phyloP scores from a whole-genome alignment of 1,140 invertebrate genomes.

The Bombyx mori region ASM3026992v2 NC_085129.1:5919001-5919500 shows the following conservation, averaged over 20 bases:
- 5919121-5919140: conserved; percentile 54
- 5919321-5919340: no score
- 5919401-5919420: no score
- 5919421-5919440: no score
- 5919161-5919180: conserved; percentile 46
- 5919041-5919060: conserved; percentile 26
- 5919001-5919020: conserved; percentile 13
- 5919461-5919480: no score
- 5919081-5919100: conserved; percentile 62
- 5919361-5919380: no score
- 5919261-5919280: conserved; percentile 24
- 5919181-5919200: conserved; percentile 67
- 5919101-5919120: conserved; percentile 57
- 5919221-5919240: conserved; percentile 35
- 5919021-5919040: conserved; percentile 1
- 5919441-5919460: no score
- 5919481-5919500: no score
- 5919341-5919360: no score
- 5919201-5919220: conserved; percentile 45
- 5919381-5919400: no score
- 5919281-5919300: background rate
- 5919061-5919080: conserved; percentile 58
- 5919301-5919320: no score
- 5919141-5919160: conserved; percentile 67
- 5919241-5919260: conserved; percentile 41